Base-by-base conservation (phyloP, 2,113 vertebrate genomes). In the Amphilophus citrinellus region DNA sequence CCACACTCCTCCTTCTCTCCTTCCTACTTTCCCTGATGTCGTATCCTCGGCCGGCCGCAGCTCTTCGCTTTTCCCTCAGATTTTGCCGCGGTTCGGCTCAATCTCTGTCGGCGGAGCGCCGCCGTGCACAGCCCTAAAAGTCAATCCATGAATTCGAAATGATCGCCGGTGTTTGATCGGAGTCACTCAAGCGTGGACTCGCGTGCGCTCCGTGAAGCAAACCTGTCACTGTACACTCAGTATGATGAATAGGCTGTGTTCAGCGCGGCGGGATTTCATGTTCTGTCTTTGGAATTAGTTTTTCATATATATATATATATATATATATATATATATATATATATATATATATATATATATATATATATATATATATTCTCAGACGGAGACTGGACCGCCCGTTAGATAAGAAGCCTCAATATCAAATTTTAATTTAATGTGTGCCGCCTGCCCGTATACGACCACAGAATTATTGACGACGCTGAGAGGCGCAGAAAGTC, bases 141-240 rank as follows among this genome's bases (percentile, higher is more conserved):
- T 94, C 86, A 92, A 88, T 93, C 86, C 86, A 88, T 94, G 79
- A 87, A 94, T 96, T 92, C 92, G 87, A 94, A 92, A 89, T 94
- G 87, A 91, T 86, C 91, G 86, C 79, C 83, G 83, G 84, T 58
- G 76, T 90, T 84, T 92, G 89, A 88, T 90, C 60, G 87, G 92
- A 94, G 88, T 94, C 91, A 89, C 83, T 96, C 89, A 89, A 77
- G 86, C 92, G 90, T 87, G 68, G 86, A 93, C 84, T 89, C 81
- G 61, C 80, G 83, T 80, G 76, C 42, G 85, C 71, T 85, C 66
- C 79, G 79, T 77, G 79, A 79, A 85, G 76, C 84, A 0, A 76
- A 65, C 47, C 83, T 85, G 88, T 87, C 91, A 77, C 66, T 11
- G 63, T 13, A 20, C 59, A 77, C 83, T 84, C 82, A 39, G 17